Evolutionary conservation across 2,113 vertebrate species (phyloP).

Genomic region (Gasterosteus aculeatus): DNA sequence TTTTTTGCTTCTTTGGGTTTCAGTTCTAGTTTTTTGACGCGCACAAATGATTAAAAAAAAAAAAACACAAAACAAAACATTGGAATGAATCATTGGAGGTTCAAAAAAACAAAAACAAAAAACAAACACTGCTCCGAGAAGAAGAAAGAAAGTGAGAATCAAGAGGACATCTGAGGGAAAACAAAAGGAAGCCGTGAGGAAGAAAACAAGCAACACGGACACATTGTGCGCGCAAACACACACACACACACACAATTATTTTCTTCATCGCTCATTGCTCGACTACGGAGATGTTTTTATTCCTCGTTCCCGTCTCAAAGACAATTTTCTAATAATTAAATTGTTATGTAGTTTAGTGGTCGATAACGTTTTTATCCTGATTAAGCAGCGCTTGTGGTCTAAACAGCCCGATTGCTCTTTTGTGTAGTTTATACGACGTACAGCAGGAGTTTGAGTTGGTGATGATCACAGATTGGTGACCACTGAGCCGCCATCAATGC

Average conservation of each 20-base stretch:
- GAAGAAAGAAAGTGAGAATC: not conserved
- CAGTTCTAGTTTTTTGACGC: not conserved
- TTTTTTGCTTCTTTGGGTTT: constrained; percentile 6
- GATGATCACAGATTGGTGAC: too few species aligned
- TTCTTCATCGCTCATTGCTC: not conserved
- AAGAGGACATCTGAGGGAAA: not conserved
- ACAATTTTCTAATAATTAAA: too few species aligned
- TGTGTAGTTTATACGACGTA: too few species aligned
- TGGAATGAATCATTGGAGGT: not conserved
- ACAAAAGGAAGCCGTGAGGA: not conserved
- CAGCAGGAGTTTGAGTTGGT: too few species aligned
- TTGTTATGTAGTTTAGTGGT: too few species aligned
- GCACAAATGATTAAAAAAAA: not conserved
- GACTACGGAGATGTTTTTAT: not conserved
- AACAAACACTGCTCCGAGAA: not conserved
- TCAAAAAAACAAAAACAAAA: not conserved
- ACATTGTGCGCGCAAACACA: not conserved
- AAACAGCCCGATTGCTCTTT: not conserved
- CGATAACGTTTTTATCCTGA: too few species aligned
- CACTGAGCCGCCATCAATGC: too few species aligned
- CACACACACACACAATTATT: not conserved
- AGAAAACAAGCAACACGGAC: not conserved
- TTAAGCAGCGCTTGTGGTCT: too few species aligned
- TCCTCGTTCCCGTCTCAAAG: not conserved
- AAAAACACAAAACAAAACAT: not conserved